Conservation (phyloP, 2,113 vertebrate genomes). For the Ursus arctos region DNA sequence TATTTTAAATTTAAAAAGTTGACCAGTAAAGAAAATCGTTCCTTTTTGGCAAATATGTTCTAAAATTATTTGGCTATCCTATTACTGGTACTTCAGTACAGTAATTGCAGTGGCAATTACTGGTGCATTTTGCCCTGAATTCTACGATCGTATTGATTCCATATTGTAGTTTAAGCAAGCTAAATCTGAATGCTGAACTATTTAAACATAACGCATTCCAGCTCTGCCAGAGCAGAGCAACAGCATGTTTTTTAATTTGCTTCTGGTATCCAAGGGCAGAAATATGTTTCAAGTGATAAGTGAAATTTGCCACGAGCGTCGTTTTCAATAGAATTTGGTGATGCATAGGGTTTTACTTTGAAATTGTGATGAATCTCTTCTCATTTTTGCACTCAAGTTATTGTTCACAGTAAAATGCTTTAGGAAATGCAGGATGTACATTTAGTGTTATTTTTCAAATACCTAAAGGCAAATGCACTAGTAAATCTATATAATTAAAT, state of each 20-base stretch:
- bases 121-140: conserved; percentile 44
- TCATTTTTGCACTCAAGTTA: conserved; percentile 72
- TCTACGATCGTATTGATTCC: conserved; percentile 54
- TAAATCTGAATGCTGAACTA: conserved; percentile 66
- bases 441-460: conserved; percentile 77
- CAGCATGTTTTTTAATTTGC: conserved; percentile 80
- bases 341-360: conserved; percentile 78
- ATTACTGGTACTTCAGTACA: background rate
- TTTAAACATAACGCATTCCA: conserved; percentile 56
- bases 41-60: conserved; percentile 24
- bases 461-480: conserved; percentile 55
- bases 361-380: conserved; percentile 77
- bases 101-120: conserved; percentile 55
- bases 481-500: conserved; percentile 70
- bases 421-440: conserved; percentile 55
- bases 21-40: background rate
- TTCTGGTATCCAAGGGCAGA: conserved; percentile 82
- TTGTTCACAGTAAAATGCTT: conserved; percentile 74
- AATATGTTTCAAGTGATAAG: conserved; percentile 86
- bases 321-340: conserved; percentile 80
- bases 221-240: conserved; percentile 70
- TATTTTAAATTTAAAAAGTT: conserved; percentile 54
- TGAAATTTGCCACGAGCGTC: conserved; percentile 78
- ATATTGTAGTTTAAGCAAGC: conserved; percentile 62
- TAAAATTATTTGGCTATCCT: background rate